A percentile compares a stretch with the other conserved stretches of the same genome.
These are phyloP conservation scores for Acrocephalus arundinaceus DNA, from an alignment of 2,113 vertebrate species.

Conservation along the genomic window DNA sequence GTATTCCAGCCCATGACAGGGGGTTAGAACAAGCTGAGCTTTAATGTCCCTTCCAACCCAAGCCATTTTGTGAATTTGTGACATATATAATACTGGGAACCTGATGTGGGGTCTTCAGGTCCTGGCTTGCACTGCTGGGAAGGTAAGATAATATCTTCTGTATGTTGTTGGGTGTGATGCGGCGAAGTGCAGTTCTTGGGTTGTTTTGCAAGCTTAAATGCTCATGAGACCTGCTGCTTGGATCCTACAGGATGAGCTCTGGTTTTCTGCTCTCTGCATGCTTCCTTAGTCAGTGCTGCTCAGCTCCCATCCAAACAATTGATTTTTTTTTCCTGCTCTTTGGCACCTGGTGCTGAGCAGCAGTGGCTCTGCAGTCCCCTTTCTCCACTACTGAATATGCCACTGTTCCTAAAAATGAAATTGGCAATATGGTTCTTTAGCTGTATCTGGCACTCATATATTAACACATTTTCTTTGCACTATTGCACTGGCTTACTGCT, in stretches of 20 bases:
- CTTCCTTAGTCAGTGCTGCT: background rate
- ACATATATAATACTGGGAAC: background rate
- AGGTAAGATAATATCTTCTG: background rate
- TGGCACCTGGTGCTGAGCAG: background rate
- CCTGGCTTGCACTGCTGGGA: background rate
- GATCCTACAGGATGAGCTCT: background rate
- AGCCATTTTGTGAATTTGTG: background rate
- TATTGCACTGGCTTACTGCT: background rate
- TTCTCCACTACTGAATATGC: background rate
- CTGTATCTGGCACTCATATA: background rate
- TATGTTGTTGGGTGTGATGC: background rate
- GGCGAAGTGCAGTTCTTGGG: background rate
- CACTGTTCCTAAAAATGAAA: background rate
- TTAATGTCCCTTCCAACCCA: background rate
- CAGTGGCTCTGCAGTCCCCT: background rate
- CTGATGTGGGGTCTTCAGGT: background rate
- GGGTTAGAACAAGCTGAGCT: background rate
- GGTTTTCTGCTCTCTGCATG: background rate
- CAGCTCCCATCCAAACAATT: background rate
- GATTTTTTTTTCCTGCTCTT: background rate
- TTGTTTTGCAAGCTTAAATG: background rate
- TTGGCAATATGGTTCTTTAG: background rate
- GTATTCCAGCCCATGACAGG: background rate
- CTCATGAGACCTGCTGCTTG: background rate
- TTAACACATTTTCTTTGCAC: accelerated